phyloP scores from a whole-genome alignment of 2,888 invertebrate genomes.

The Esperia sulphurella region DNA sequence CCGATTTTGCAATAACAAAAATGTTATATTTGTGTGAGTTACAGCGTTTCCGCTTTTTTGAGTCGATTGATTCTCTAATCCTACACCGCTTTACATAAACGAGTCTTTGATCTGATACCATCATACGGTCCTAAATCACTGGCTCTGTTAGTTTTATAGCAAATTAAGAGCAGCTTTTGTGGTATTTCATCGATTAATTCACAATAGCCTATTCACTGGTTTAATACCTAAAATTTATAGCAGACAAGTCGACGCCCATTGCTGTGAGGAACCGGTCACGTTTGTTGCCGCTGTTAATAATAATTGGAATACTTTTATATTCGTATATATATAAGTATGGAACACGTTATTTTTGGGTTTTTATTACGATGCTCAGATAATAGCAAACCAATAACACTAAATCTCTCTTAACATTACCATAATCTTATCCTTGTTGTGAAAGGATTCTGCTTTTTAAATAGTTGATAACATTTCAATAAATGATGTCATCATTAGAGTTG shows the following conservation, averaged over 20 bases:
- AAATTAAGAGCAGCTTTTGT: not conserved
- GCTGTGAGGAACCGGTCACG: slow-evolving; percentile 13
- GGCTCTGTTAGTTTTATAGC: not conserved
- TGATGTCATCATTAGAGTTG: slow-evolving; percentile 3
- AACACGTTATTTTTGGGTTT: slow-evolving; percentile 8
- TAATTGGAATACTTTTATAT: not conserved
- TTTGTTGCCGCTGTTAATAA: slow-evolving; percentile 8
- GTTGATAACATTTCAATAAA: not conserved
- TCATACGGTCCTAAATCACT: too few species aligned
- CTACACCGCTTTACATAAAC: too few species aligned
- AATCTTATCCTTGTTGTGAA: slow-evolving; percentile 6
- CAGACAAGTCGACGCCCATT: slow-evolving; percentile 17
- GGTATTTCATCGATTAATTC: not conserved
- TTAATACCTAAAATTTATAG: slow-evolving; percentile 12
- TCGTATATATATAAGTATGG: not conserved
- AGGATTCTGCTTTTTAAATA: slow-evolving; percentile 6
- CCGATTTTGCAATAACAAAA: too few species aligned
- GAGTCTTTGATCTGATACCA: too few species aligned
- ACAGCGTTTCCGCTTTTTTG: too few species aligned
- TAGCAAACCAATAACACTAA: slow-evolving; percentile 4
- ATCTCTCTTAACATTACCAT: slow-evolving; percentile 5
- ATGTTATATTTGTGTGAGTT: too few species aligned
- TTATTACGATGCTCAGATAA: slow-evolving; percentile 4
- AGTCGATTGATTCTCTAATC: too few species aligned
- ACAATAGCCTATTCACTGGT: slow-evolving; percentile 7